Evolutionary conservation across 1,140 invertebrate species (phyloP).

Genomic region (Drosophila nannoptera): DNA sequence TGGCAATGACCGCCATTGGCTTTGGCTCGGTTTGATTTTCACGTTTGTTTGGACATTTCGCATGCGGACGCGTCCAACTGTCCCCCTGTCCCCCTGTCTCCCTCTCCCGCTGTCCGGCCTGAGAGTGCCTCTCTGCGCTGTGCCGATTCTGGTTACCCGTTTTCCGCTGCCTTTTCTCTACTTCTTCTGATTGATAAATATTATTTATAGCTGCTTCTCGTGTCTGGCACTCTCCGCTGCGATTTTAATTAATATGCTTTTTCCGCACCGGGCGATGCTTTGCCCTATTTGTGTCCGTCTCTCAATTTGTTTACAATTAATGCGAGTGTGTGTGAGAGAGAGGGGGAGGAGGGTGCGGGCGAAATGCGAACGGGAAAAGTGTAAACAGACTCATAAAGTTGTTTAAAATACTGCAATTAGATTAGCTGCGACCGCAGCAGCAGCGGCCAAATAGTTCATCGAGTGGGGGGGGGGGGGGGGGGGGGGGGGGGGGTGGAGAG

Average conservation of each 20-base stretch:
- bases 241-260: slow-evolving; percentile 53
- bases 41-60: slow-evolving; percentile 50
- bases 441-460: not conserved
- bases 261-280: slow-evolving; percentile 25
- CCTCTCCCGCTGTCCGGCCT: not conserved
- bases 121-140: slow-evolving; percentile 37
- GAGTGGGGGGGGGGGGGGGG: not conserved
- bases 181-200: slow-evolving; percentile 50
- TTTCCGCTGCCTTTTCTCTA: slow-evolving; percentile 18
- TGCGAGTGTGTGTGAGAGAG: slow-evolving; percentile 7
- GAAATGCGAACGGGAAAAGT: slow-evolving; percentile 2
- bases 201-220: slow-evolving; percentile 59
- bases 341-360: too few species aligned
- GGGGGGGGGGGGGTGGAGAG: too few species aligned
- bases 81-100: not conserved
- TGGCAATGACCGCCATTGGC: slow-evolving; percentile 72
- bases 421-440: not conserved
- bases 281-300: slow-evolving; percentile 26
- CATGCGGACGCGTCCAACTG: slow-evolving; percentile 33
- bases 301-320: slow-evolving; percentile 29
- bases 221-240: slow-evolving; percentile 21
- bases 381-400: slow-evolving; percentile 47
- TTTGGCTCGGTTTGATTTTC: slow-evolving; percentile 61
- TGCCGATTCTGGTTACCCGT: slow-evolving; percentile 35
- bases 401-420: slow-evolving; percentile 17